These are phyloP conservation scores for Sphaerophoria taeniata DNA, from an alignment of 2,888 invertebrate genomes.

Conservation along the genomic window DNA sequence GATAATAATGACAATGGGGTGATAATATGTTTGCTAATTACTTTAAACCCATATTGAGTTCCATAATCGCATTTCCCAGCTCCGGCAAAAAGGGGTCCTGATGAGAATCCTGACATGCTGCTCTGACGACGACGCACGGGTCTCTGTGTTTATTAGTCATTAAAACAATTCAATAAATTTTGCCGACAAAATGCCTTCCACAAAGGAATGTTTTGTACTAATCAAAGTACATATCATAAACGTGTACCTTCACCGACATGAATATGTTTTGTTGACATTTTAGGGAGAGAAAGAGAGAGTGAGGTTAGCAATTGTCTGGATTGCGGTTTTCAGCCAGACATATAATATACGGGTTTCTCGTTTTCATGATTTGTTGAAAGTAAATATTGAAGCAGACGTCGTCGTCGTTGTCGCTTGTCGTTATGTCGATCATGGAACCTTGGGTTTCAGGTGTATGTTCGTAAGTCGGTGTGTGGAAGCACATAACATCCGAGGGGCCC, in stretches of 20 bases:
- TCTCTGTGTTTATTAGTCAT: slow-evolving; percentile 38
- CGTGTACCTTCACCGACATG: background rate
- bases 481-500: slow-evolving; percentile 57
- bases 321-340: slow-evolving; percentile 49
- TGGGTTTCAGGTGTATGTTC: slow-evolving; percentile 23
- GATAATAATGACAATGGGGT: slow-evolving; percentile 12
- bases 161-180: background rate
- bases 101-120: background rate
- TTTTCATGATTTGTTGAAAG: slow-evolving; percentile 46
- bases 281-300: slow-evolving; percentile 30
- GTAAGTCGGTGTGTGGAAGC: background rate
- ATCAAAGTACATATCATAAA: slow-evolving; percentile 17
- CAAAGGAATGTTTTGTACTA: slow-evolving; percentile 7
- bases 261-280: slow-evolving; percentile 49
- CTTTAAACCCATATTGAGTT: slow-evolving; percentile 48
- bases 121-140: background rate
- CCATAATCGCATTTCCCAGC: background rate
- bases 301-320: slow-evolving; percentile 66
- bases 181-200: no score
- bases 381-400: slow-evolving; percentile 53
- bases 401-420: background rate
- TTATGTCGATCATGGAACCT: slow-evolving; percentile 33
- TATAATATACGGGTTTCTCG: slow-evolving; percentile 7
- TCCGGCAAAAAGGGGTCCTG: slow-evolving; percentile 7
- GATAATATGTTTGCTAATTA: slow-evolving; percentile 43